Conservation (phyloP, 2,888 invertebrate genomes). For the Cheilosia variabilis region DNA sequence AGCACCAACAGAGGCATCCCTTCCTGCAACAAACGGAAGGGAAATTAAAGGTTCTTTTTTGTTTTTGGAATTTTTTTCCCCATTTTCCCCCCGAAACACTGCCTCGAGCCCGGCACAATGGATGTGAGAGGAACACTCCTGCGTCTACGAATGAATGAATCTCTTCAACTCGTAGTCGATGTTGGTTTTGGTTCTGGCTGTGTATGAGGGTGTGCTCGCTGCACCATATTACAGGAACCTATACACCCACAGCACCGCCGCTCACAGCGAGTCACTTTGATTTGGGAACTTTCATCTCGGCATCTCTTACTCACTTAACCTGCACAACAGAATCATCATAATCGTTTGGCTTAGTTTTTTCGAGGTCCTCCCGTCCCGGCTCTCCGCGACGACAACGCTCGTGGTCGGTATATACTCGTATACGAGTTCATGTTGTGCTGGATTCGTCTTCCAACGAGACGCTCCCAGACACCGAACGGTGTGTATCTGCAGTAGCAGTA, state of each 20-base stretch:
- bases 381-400: background rate
- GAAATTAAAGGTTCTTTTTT: constrained; percentile 70
- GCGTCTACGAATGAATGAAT: constrained; percentile 59
- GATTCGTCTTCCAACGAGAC: constrained; percentile 3
- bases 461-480: constrained; percentile 14
- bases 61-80: constrained; percentile 43
- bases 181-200: constrained; percentile 8
- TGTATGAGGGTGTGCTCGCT: constrained; percentile 10
- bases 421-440: background rate
- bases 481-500: constrained; percentile 56
- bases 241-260: constrained; percentile 30
- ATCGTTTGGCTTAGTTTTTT: constrained; percentile 72
- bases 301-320: constrained; percentile 63
- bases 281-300: constrained; percentile 70
- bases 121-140: constrained; percentile 43
- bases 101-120: constrained; percentile 60
- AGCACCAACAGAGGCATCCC: constrained; percentile 37
- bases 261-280: constrained; percentile 63
- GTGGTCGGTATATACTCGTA: background rate
- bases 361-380: background rate
- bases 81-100: constrained; percentile 46
- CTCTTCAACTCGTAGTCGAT: constrained; percentile 20
- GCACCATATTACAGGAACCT: constrained; percentile 47
- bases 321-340: constrained; percentile 71
- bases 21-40: constrained; percentile 70